Conservation (phyloP, 2,888 invertebrate genomes). For the Macropis europaea region DNA sequence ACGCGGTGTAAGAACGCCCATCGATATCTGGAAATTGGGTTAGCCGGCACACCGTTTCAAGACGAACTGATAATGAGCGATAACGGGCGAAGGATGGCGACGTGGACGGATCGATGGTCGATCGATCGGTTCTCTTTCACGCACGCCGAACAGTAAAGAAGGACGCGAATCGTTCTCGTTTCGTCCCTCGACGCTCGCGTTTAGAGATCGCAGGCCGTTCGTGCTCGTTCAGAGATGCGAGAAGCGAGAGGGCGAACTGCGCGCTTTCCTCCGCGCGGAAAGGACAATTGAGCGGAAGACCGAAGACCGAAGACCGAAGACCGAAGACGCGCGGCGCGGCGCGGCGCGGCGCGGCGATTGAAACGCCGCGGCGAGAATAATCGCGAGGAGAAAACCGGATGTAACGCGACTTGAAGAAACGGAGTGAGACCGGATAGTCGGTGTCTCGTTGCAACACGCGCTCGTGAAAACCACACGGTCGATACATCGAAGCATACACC, state of each 20-base stretch:
- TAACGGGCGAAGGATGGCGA: slow-evolving; percentile 43
- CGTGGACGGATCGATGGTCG: slow-evolving; percentile 4
- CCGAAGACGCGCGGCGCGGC: neutral
- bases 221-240: too few relatives aligned
- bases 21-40: slow-evolving; percentile 60
- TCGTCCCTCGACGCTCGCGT: too few relatives aligned
- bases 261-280: neutral
- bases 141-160: too few relatives aligned
- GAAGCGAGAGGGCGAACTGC: too few relatives aligned
- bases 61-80: slow-evolving; percentile 54
- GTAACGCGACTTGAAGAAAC: slow-evolving; percentile 56
- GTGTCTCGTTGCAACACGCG: slow-evolving; percentile 22
- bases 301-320: too few relatives aligned
- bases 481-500: neutral
- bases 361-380: slow-evolving; percentile 31
- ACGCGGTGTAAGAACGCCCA: slow-evolving; percentile 10
- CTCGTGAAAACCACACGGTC: neutral
- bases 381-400: slow-evolving; percentile 61
- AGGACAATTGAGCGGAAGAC: too few relatives aligned
- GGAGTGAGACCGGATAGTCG: slow-evolving; percentile 58
- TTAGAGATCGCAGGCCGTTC: too few relatives aligned
- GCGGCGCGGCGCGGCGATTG: slow-evolving; percentile 46
- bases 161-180: too few relatives aligned
- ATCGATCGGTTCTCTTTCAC: slow-evolving; percentile 32
- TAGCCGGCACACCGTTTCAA: slow-evolving; percentile 41